phyloP scores from a whole-genome alignment of 2,888 invertebrate genomes.

The Anthophora plumipes region DNA sequence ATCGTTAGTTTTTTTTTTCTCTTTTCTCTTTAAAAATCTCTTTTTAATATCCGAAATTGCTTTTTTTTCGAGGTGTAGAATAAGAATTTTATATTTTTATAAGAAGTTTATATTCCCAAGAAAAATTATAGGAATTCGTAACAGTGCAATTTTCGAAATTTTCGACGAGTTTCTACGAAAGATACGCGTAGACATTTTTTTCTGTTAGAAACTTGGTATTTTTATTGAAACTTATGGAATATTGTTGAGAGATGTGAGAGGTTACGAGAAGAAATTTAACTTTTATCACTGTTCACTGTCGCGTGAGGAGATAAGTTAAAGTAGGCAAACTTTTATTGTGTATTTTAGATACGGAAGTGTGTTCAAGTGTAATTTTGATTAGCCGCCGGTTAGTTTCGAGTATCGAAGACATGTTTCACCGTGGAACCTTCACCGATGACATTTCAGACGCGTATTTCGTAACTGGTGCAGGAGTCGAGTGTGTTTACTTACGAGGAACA shows the following conservation, averaged over 20 bases:
- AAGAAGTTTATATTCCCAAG: no score
- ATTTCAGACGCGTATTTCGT: neutral
- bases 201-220: no score
- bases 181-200: no score
- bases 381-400: neutral
- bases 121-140: no score
- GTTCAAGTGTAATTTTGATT: neutral
- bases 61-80: no score
- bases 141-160: no score
- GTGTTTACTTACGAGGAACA: neutral
- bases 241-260: no score
- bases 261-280: no score
- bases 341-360: neutral
- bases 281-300: neutral
- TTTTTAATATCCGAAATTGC: neutral
- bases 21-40: no score
- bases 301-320: neutral
- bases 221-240: no score
- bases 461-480: neutral
- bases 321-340: neutral
- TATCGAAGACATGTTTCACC: neutral
- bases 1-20: neutral
- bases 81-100: no score
- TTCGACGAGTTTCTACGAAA: no score
- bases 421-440: neutral